phyloP scores from a whole-genome alignment of 2,797 vertebrate genomes.

The Forpus xanthops region DNA sequence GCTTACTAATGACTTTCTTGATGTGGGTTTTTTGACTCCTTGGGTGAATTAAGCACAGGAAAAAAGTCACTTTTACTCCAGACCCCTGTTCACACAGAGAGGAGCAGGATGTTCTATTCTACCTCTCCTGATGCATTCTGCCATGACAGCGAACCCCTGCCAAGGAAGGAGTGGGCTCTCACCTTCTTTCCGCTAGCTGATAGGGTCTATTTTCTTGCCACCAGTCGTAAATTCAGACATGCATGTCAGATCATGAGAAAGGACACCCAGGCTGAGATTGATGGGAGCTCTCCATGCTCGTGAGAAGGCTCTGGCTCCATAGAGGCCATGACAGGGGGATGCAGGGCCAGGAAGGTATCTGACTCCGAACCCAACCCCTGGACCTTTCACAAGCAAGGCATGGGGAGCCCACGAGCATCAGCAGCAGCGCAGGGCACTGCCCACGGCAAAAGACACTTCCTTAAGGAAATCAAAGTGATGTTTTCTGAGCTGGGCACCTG shows the following conservation, averaged over 20 bases:
- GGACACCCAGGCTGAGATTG: background rate
- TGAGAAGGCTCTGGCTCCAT: background rate
- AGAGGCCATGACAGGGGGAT: background rate
- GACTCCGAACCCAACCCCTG: too few relatives aligned
- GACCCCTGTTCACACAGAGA: rapidly evolving
- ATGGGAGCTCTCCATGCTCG: rapidly evolving
- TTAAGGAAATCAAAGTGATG: background rate
- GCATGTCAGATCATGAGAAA: background rate
- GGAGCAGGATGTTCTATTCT: background rate
- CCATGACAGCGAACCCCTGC: background rate
- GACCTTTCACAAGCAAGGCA: background rate
- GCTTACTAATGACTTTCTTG: background rate
- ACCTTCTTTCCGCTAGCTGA: background rate
- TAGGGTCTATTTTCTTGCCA: background rate
- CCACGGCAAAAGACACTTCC: background rate
- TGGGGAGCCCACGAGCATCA: background rate
- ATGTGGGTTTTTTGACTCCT: background rate
- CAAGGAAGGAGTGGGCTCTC: background rate
- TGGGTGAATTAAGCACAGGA: background rate
- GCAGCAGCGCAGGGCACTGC: background rate
- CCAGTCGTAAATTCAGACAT: background rate
- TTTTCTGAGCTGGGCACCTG: background rate
- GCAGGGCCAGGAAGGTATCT: background rate
- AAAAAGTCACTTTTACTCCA: background rate
- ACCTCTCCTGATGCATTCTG: background rate